Percentiles rank a stretch among this genome's conserved stretches.
Conservation (phyloP, 2,888 invertebrate species). For the Creontiades dilutus region DNA sequence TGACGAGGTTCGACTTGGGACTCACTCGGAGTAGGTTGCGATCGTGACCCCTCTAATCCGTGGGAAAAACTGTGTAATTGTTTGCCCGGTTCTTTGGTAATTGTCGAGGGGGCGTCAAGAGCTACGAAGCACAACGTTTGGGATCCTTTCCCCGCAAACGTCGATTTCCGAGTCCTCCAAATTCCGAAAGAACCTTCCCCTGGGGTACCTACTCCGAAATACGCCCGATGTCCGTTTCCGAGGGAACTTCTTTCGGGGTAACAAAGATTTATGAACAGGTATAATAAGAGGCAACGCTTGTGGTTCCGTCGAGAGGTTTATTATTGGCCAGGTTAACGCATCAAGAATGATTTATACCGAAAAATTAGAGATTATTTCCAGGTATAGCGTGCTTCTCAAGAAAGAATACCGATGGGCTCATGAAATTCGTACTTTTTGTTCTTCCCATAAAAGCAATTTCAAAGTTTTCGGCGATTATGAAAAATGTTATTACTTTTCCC, state of each 20-base stretch:
- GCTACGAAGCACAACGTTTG: slow-evolving; percentile 23
- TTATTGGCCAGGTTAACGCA: slow-evolving; percentile 15
- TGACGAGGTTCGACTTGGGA: slow-evolving; percentile 68
- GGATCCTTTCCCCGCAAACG: neutral
- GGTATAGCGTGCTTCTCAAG: neutral
- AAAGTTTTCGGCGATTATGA: neutral
- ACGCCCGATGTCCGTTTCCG: slow-evolving; percentile 34
- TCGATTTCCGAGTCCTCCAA: neutral
- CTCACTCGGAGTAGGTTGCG: slow-evolving; percentile 56
- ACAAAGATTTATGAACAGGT: slow-evolving; percentile 43
- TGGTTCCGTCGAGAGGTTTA: slow-evolving; percentile 39
- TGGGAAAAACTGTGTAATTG: slow-evolving; percentile 72
- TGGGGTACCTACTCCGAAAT: slow-evolving; percentile 10
- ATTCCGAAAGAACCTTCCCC: slow-evolving; percentile 32
- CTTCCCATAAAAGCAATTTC: slow-evolving; percentile 39
- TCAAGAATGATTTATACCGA: slow-evolving; percentile 4
- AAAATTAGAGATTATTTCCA: slow-evolving; percentile 13
- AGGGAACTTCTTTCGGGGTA: slow-evolving; percentile 45
- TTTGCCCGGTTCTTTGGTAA: slow-evolving; percentile 69
- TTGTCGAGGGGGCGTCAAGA: slow-evolving; percentile 53
- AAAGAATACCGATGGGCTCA: neutral
- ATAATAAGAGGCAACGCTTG: slow-evolving; percentile 49
- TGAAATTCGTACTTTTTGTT: neutral
- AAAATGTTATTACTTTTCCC: neutral
- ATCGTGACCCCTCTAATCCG: slow-evolving; percentile 69